A percentile compares a stretch with the other conserved stretches of the same genome.
Conservation (phyloP, 2,888 invertebrate species). For the Anodontia alba region DNA sequence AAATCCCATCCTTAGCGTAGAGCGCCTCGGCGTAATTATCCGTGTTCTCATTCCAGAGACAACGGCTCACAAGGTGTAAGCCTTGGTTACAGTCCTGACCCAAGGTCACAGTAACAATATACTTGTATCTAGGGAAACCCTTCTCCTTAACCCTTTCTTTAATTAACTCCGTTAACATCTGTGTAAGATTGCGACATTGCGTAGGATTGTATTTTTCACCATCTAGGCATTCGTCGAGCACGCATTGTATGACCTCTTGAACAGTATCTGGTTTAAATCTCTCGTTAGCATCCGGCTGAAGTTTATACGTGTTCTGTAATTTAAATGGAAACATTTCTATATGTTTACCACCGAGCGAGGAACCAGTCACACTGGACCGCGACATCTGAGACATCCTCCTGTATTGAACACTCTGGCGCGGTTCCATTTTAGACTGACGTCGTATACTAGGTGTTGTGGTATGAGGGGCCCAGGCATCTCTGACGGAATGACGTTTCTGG, state of each 20-base stretch:
- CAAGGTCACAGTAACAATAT: conserved; percentile 77
- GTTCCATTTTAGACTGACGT: conserved; percentile 70
- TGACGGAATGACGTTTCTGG: conserved; percentile 45
- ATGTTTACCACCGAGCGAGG: conserved; percentile 67
- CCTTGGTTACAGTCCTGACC: conserved; percentile 78
- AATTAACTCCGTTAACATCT: conserved; percentile 78
- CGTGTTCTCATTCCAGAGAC: conserved; percentile 79
- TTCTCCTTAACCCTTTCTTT: conserved; percentile 78
- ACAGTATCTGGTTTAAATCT: conserved; percentile 73
- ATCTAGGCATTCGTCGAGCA: conserved; percentile 75
- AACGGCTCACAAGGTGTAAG: conserved; percentile 73
- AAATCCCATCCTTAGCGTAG: conserved; percentile 74
- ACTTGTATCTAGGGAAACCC: conserved; percentile 78
- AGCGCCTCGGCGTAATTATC: conserved; percentile 78
- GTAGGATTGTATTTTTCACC: conserved; percentile 78
- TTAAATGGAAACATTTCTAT: conserved; percentile 64
- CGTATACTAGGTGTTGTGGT: conserved; percentile 71
- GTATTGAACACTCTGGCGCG: conserved; percentile 73
- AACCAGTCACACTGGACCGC: conserved; percentile 73
- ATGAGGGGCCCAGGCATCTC: conserved; percentile 22
- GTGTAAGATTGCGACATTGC: conserved; percentile 73
- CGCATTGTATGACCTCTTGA: conserved; percentile 68
- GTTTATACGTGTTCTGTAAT: conserved; percentile 77
- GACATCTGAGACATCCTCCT: conserved; percentile 76
- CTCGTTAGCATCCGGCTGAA: conserved; percentile 71